Evolutionary conservation across 2,113 vertebrate species (phyloP).

Genomic region (Cynocephalus volans): DNA sequence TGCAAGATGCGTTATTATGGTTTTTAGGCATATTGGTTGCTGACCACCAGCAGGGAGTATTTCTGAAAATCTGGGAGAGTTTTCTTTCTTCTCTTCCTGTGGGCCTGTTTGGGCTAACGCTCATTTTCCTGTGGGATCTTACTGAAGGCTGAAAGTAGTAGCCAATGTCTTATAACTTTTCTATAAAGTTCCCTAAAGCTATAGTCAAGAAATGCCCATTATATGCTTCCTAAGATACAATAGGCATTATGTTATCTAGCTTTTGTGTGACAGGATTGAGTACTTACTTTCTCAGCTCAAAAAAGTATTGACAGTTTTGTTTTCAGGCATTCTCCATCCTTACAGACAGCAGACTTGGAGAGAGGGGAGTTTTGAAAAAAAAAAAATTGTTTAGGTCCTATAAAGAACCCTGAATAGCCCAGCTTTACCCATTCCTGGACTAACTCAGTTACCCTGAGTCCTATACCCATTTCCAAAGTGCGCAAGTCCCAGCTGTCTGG

Average conservation of each 20-base stretch:
- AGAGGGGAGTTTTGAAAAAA: background rate
- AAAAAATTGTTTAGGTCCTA: too few species aligned
- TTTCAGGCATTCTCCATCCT: background rate
- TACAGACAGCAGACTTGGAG: background rate
- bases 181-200: background rate
- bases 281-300: background rate
- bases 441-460: background rate
- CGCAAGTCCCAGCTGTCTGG: background rate
- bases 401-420: background rate
- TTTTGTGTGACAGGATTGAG: background rate
- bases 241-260: background rate
- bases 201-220: background rate
- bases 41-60: background rate
- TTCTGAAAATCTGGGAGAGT: background rate
- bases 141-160: background rate
- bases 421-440: background rate
- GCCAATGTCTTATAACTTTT: background rate
- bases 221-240: background rate
- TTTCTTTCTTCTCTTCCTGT: background rate
- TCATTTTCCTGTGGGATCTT: background rate
- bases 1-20: background rate
- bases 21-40: background rate
- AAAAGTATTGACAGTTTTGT: background rate
- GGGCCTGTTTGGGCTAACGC: rapidly evolving
- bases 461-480: rapidly evolving